A percentile compares a stretch with the other conserved stretches of the same genome.
phyloP scores from a whole-genome alignment of 2,797 vertebrate genomes.

The Tragelaphus oryx region DNA sequence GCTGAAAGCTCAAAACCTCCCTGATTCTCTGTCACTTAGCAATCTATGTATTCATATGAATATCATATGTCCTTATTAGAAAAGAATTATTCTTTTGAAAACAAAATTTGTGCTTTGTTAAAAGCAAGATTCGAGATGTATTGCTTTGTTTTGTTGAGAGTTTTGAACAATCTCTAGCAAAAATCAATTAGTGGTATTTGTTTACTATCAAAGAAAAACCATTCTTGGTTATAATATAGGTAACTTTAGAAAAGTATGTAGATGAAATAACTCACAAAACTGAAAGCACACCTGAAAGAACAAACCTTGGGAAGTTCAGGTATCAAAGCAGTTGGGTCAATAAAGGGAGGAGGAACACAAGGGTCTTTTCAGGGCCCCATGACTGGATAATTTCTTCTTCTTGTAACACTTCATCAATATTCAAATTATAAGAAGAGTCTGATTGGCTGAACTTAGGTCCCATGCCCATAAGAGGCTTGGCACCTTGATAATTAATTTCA shows the following conservation, averaged over 20 bases:
- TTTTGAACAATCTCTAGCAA: conserved; percentile 9
- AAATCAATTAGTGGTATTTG: neutral
- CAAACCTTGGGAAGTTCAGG: neutral
- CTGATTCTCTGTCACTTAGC: neutral
- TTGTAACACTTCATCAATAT: neutral
- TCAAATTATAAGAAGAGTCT: neutral
- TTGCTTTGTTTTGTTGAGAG: neutral
- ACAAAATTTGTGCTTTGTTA: neutral
- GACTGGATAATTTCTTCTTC: neutral
- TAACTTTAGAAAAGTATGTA: neutral
- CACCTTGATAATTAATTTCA: neutral
- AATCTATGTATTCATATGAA: neutral
- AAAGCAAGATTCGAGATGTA: neutral
- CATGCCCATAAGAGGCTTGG: neutral
- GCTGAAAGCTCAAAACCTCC: neutral
- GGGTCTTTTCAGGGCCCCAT: neutral
- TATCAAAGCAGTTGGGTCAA: neutral
- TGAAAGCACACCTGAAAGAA: neutral
- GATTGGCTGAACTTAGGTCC: neutral
- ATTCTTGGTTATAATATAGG: neutral
- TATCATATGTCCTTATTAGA: neutral
- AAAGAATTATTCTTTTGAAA: neutral
- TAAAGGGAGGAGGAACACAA: neutral
- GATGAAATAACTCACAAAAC: neutral
- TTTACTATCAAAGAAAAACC: neutral